Evolutionary conservation across 1,140 invertebrate genomes (phyloP), one percentile per base, ranked within the genome.

Genomic region (Dendroctonus ponderosae): DNA sequence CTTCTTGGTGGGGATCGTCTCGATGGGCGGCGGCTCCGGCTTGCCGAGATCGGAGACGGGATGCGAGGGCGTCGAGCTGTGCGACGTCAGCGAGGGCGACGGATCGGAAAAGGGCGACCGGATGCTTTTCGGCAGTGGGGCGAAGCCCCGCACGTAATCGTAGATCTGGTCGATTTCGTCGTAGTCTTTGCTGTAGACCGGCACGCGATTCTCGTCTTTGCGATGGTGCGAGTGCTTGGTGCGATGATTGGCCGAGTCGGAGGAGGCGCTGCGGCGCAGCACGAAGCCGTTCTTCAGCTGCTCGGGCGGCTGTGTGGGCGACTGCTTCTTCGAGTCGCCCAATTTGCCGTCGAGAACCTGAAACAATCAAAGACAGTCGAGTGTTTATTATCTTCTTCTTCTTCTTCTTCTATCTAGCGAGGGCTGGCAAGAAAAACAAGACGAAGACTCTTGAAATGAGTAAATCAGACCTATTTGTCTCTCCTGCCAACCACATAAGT

Each of bases 131-230:
- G 93, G 92, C 40, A 96, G 81, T 0, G 93, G 92, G 9, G 91
- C 91, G 73, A 96, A 91, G 0, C 94, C 94, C 51, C 94, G 83
- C 0, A 98, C 93, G 77, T 97, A 97, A 76, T 95, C 93, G 78
- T 98, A 98, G 65, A 98, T 94, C 79, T 96, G 93, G 82, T 98
- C 94, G 70, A 97, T 96, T 80, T 98, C 94, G 72, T 96, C 93
- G 80, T 96, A 96, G 71, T 96, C 92, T 75, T 92, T 91, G 7
- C 87, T 84, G 61, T 86, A 85, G 9, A 84, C 80, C 5, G 81
- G 82, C 11, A 83, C 76, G 6, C 82, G 73, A 49, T 84, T 81
- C 67, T 83, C 81, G 59, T 83, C 81, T 62, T 80, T 73, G 57
- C 81, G 80, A 60, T 79, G 78, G 71, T 72, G 73, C 76, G 75